Evolutionary conservation across 2,113 vertebrate genomes (phyloP).

Genomic region (Ia io): DNA sequence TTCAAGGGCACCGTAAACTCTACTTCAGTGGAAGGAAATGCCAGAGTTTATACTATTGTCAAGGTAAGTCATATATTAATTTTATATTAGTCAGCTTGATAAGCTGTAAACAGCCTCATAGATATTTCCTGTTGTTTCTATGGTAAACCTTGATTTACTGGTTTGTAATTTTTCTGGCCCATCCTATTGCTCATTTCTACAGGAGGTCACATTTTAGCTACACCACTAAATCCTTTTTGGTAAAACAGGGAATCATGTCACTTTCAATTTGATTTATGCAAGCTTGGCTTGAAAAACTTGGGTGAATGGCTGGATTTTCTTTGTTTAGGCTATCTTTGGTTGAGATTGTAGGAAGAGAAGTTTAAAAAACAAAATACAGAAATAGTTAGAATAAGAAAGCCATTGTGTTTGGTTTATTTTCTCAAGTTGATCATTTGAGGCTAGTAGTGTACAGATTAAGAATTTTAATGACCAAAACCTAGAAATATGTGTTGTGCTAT

Average conservation of each 20-base stretch:
- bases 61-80: slow-evolving; percentile 1
- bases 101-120: neutral
- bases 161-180: neutral
- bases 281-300: neutral
- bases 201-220: neutral
- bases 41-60: slow-evolving; percentile 43
- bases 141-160: neutral
- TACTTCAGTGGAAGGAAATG: slow-evolving; percentile 51
- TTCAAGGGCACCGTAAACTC: slow-evolving; percentile 33
- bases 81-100: neutral
- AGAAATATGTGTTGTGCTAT: slow-evolving; percentile 25
- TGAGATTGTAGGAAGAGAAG: neutral
- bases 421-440: neutral
- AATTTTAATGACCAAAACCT: slow-evolving; percentile 43
- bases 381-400: neutral
- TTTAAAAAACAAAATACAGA: neutral
- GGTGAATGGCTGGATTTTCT: neutral
- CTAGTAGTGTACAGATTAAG: neutral
- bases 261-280: neutral
- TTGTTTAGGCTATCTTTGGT: neutral
- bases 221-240: neutral
- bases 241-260: neutral
- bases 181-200: neutral
- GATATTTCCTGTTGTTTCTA: slow-evolving; percentile 39
- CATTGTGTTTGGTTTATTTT: slow-evolving; percentile 19